Conservation (phyloP, 2,888 invertebrate genomes). For the Eledona agricola region DNA sequence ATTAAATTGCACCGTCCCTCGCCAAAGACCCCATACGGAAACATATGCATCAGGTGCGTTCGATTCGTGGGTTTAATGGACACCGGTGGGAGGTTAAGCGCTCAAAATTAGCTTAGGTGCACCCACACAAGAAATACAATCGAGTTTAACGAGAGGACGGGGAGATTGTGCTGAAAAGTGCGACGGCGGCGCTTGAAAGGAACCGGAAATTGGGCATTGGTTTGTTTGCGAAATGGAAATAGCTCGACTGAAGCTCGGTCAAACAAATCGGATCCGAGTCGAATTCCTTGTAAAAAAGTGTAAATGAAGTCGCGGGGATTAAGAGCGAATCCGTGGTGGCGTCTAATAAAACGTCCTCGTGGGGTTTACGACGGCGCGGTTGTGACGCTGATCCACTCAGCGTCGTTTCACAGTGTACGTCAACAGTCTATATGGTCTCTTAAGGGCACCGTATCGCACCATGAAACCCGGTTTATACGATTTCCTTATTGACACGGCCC, state of each 20-base stretch:
- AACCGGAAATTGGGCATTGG: slow-evolving; percentile 25
- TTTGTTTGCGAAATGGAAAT: slow-evolving; percentile 30
- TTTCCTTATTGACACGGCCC: slow-evolving; percentile 29
- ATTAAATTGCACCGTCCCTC: too few species aligned
- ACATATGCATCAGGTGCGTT: slow-evolving; percentile 3
- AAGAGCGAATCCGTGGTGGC: slow-evolving; percentile 10
- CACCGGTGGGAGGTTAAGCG: slow-evolving; percentile 7
- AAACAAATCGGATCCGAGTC: slow-evolving; percentile 19
- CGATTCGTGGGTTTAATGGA: slow-evolving; percentile 1
- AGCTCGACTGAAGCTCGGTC: slow-evolving; percentile 18
- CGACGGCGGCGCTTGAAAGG: slow-evolving; percentile 20
- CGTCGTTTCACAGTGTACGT: slow-evolving; percentile 34
- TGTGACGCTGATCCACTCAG: slow-evolving; percentile 37
- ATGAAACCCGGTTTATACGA: slow-evolving; percentile 19
- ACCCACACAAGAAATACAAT: slow-evolving; percentile 5
- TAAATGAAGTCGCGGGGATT: slow-evolving; percentile 9
- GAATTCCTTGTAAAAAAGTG: slow-evolving; percentile 17
- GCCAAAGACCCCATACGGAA: too few species aligned
- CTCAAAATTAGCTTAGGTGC: slow-evolving; percentile 3
- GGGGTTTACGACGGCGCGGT: slow-evolving; percentile 26
- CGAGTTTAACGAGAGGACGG: not conserved
- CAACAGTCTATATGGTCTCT: slow-evolving; percentile 35
- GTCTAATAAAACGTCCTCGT: slow-evolving; percentile 31
- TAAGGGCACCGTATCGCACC: slow-evolving; percentile 21
- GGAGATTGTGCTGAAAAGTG: slow-evolving; percentile 11